Evolutionary conservation across 2,888 invertebrate genomes (phyloP).

Genomic region (Hesperia comma): DNA sequence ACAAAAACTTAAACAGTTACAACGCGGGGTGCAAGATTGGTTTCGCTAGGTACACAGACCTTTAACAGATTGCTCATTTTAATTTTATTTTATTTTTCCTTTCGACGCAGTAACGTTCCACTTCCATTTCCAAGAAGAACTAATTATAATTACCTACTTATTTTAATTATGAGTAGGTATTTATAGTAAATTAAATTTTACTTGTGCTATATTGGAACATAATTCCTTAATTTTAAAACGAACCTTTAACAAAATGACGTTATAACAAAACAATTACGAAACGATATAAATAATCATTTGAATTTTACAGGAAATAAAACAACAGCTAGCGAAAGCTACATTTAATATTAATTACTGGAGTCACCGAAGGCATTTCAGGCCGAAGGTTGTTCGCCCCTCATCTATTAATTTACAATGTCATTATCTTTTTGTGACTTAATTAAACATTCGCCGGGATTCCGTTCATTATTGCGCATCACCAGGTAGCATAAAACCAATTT

Average conservation of each 20-base stretch:
- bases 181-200: too few species aligned
- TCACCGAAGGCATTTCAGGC: constrained; percentile 27
- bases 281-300: constrained; percentile 12
- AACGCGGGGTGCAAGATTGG: constrained; percentile 48
- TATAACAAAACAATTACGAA: constrained; percentile 6
- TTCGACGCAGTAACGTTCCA: not conserved
- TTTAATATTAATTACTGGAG: constrained; percentile 24
- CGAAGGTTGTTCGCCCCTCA: constrained; percentile 22
- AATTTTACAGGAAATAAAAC: constrained; percentile 26
- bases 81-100: not conserved
- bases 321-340: constrained; percentile 20
- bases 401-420: constrained; percentile 32
- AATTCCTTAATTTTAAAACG: too few species aligned
- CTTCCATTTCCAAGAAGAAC: too few species aligned
- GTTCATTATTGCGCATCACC: constrained; percentile 7
- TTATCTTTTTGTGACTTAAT: constrained; percentile 19
- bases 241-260: not conserved
- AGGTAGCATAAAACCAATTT: constrained; percentile 5
- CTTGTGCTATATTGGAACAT: too few species aligned
- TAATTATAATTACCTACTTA: too few species aligned
- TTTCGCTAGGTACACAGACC: constrained; percentile 17
- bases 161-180: too few species aligned
- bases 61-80: not conserved
- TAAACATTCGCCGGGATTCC: constrained; percentile 21
- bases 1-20: constrained; percentile 55